Evolutionary conservation across 2,888 invertebrate genomes (phyloP), one percentile per base, ranked within the genome.

Genomic region (Hirtodrosophila trivittata): DNA sequence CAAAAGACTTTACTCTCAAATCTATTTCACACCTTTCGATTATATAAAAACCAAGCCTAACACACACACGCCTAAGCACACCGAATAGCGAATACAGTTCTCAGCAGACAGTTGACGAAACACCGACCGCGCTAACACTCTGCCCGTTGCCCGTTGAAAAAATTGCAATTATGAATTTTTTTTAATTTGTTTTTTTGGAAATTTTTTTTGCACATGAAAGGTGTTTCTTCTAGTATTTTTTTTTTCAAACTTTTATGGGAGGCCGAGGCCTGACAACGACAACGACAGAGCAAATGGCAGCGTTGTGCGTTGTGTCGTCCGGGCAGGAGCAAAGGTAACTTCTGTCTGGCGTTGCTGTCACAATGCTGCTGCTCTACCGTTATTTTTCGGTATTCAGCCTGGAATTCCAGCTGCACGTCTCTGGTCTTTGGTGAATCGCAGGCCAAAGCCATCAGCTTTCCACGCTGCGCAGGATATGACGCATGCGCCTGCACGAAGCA

Each of bases 311-410:
- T 86, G 89, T 87, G 87, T 90, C 91, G 90, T 90, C 91, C 90
- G 90, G 90, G 90, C 90, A 90, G 90, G 88, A 89, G 89, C 90
- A 91, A 91, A 90, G 91, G 90, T 90, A 90, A 89, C 89, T 90
- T 91, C 89, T 89, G 89, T 91, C 91, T 91, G 90, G 82, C 84
- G 77, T 65, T 60, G 66, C 66, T 72, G 42, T 64, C 59, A 60
- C 56, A 45, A 35, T 41, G 66, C 68, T 75, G 62, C 68, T 38
- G 33, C 41, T 80, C 85, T 80, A 84, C 70, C 72, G 78, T 80
- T 69, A 66, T 78, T 84, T 75, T 70, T 77, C 75, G 71, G 75
- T 77, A 73, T 80, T 81, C 77, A 74, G 76, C 76, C 86, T 89
- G 89, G 88, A 88, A 88, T 81, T 71, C 70, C 77, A 77, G 75